phyloP scores from a whole-genome alignment of 2,888 invertebrate species.

The Eulithis testata region DNA sequence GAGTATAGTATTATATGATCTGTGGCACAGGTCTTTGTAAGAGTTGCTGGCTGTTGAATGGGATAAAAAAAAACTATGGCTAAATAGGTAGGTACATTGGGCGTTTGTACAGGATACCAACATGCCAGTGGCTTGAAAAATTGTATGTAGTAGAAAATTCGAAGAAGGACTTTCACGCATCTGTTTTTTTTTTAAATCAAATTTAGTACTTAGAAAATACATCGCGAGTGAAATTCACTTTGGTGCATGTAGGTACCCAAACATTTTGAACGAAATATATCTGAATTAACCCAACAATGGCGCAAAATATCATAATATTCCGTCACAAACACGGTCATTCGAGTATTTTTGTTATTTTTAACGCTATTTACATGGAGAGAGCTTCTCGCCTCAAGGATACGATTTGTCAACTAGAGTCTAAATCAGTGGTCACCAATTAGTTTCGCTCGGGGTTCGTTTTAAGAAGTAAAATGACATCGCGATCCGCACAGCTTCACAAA shows the following conservation, averaged over 20 bases:
- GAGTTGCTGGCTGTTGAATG: neutral
- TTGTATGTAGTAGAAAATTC: no score
- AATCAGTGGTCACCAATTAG: no score
- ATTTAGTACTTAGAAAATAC: no score
- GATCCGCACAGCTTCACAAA: no score
- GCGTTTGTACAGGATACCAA: neutral
- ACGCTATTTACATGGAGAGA: neutral
- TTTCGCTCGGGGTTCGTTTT: no score
- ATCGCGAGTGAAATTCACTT: neutral
- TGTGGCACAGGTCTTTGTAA: neutral
- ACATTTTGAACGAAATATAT: conserved; percentile 11
- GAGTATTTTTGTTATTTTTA: conserved; percentile 35
- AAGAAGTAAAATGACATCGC: no score
- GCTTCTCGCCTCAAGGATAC: neutral
- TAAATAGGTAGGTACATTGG: no score
- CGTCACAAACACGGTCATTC: conserved; percentile 32
- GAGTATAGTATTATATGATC: no score
- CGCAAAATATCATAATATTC: conserved; percentile 38
- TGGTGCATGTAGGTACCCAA: neutral
- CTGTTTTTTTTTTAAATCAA: no score
- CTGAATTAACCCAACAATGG: conserved; percentile 29
- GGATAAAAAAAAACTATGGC: no score
- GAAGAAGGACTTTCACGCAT: no score
- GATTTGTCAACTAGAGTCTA: neutral
- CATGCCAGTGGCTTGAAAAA: neutral